A percentile compares a stretch with the other conserved stretches of the same genome.
Evolutionary conservation across 2,888 invertebrate species (phyloP).

Genomic region (Melipona bicolor): DNA sequence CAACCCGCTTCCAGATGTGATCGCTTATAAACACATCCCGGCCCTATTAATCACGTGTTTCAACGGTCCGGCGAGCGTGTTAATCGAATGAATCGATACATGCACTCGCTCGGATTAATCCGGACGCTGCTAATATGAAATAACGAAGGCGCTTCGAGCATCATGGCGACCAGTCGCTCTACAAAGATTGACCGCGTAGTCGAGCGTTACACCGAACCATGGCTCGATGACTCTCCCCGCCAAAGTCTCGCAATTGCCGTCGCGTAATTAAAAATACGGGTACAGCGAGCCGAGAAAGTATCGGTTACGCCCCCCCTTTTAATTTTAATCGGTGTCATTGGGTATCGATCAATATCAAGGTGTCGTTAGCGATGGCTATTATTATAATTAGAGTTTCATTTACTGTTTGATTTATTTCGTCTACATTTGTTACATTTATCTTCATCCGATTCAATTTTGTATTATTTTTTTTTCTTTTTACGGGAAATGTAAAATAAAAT

Average conservation of each 20-base stretch:
- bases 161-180: not conserved
- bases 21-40: slow-evolving; percentile 64
- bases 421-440: too few relatives aligned
- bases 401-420: too few relatives aligned
- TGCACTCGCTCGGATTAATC: slow-evolving; percentile 59
- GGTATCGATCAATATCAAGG: too few relatives aligned
- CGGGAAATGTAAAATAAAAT: too few relatives aligned
- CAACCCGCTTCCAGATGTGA: slow-evolving; percentile 48
- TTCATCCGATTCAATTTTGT: too few relatives aligned
- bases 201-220: too few relatives aligned
- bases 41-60: slow-evolving; percentile 63
- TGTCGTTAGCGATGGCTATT: too few relatives aligned
- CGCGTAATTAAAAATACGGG: not conserved
- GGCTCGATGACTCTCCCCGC: slow-evolving; percentile 1
- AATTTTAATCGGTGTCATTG: too few relatives aligned
- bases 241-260: not conserved
- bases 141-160: slow-evolving; percentile 41
- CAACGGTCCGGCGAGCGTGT: slow-evolving; percentile 53
- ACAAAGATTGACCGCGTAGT: slow-evolving; percentile 10
- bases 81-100: slow-evolving; percentile 68
- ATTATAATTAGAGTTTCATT: too few relatives aligned
- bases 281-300: too few relatives aligned
- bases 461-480: too few relatives aligned
- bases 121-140: slow-evolving; percentile 25
- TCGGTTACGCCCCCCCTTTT: too few relatives aligned